Evolutionary conservation across 2,797 vertebrate genomes (phyloP).

Genomic region (Sciurus vulgaris): DNA sequence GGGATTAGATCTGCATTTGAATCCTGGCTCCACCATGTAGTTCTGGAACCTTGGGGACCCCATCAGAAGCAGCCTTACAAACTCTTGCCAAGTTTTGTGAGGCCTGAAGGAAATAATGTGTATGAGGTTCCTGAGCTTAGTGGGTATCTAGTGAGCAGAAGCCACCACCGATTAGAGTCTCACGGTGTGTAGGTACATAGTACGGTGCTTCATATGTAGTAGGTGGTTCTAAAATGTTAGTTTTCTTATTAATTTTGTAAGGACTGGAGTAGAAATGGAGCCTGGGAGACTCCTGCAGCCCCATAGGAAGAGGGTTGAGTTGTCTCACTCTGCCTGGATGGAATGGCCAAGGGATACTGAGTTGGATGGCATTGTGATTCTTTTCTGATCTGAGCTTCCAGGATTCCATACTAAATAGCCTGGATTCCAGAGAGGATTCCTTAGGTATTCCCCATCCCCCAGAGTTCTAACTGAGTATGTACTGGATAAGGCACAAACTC

Average conservation of each 20-base stretch:
- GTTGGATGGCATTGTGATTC: neutral
- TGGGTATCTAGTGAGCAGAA: neutral
- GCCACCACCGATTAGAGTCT: neutral
- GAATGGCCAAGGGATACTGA: neutral
- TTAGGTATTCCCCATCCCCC: neutral
- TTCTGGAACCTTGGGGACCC: neutral
- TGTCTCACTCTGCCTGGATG: neutral
- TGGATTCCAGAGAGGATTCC: neutral
- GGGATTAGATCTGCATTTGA: neutral
- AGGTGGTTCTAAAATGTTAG: neutral
- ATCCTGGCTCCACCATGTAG: fast-evolving
- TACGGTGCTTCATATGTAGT: too few relatives aligned
- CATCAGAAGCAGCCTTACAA: neutral
- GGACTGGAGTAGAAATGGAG: neutral
- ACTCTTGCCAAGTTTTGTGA: neutral
- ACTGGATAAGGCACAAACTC: neutral
- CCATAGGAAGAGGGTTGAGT: neutral
- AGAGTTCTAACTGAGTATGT: neutral
- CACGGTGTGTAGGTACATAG: neutral
- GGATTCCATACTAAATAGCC: neutral
- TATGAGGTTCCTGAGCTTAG: neutral
- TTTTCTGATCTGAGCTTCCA: neutral
- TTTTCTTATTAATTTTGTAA: neutral
- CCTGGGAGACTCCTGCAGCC: neutral
- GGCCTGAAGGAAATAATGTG: neutral